These are phyloP conservation scores for Eolophus roseicapilla DNA, from an alignment of 2,113 vertebrate species.

Conservation along the genomic window DNA sequence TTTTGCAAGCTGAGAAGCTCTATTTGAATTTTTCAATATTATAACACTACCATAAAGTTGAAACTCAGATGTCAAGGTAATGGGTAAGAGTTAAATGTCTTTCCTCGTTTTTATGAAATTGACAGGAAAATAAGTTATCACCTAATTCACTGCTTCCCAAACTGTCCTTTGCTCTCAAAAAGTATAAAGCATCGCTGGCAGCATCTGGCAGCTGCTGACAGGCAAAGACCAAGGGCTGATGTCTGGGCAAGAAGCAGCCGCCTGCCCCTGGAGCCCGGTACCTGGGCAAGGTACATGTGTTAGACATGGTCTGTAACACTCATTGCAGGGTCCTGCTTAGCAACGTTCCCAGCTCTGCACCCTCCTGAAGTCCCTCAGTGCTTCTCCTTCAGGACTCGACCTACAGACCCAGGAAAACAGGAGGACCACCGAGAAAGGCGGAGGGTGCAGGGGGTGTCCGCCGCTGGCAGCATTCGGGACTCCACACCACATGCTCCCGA, in stretches of 20 bases:
- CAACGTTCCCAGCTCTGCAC: rapidly evolving
- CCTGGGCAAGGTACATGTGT: background rate
- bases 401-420: background rate
- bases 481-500: rapidly evolving
- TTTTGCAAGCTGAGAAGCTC: background rate
- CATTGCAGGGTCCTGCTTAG: background rate
- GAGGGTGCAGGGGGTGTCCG: rapidly evolving
- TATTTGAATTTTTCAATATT: background rate
- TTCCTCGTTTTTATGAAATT: background rate
- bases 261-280: background rate
- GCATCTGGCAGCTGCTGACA: background rate
- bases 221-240: rapidly evolving
- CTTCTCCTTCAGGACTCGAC: background rate
- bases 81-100: rapidly evolving
- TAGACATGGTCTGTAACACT: background rate
- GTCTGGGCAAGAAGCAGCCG: background rate
- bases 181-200: background rate
- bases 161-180: background rate
- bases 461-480: rapidly evolving
- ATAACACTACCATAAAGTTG: background rate
- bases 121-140: background rate
- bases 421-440: rapidly evolving
- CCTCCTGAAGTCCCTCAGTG: background rate
- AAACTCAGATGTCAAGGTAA: background rate
- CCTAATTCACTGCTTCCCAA: background rate